Evolutionary conservation across 2,113 vertebrate species (phyloP).

Genomic region (Macheiramphus alcinus): DNA sequence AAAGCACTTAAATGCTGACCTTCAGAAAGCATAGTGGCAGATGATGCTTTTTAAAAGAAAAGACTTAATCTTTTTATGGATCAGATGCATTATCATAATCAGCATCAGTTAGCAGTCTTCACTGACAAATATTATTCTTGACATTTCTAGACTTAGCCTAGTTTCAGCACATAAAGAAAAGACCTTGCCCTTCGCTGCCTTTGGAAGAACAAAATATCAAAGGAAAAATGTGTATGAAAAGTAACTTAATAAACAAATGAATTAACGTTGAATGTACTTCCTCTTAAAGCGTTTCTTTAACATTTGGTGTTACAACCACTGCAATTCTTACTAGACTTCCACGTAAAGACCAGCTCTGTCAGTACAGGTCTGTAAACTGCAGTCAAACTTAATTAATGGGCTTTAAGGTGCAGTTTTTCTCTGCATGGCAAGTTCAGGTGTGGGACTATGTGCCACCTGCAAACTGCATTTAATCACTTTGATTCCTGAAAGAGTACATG

Average conservation of each 20-base stretch:
- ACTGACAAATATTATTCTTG: constrained; percentile 51
- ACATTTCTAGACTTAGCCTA: constrained; percentile 40
- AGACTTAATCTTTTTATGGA: constrained; percentile 46
- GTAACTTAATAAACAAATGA: neutral
- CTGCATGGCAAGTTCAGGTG: neutral
- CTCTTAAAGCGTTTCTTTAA: neutral
- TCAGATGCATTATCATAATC: constrained; percentile 44
- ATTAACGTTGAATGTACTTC: neutral
- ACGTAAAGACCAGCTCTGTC: neutral
- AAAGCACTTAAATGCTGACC: constrained; percentile 16
- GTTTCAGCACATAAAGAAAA: constrained; percentile 15
- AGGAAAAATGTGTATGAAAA: neutral
- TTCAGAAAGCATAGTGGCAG: constrained; percentile 39
- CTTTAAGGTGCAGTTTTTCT: neutral
- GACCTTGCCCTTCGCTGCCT: neutral
- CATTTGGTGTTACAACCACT: neutral
- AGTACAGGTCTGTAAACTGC: neutral
- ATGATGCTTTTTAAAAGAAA: constrained; percentile 56
- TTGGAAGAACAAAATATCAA: constrained; percentile 4
- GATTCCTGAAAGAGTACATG: neutral
- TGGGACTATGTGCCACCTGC: neutral
- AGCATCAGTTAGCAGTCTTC: constrained; percentile 6
- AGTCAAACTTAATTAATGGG: neutral
- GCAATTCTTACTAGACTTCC: neutral
- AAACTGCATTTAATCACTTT: neutral